A percentile compares a stretch with the other conserved stretches of the same genome.
Evolutionary conservation across 2,797 vertebrate genomes (phyloP).

Genomic region (Enteromius afrohamiltoni): DNA sequence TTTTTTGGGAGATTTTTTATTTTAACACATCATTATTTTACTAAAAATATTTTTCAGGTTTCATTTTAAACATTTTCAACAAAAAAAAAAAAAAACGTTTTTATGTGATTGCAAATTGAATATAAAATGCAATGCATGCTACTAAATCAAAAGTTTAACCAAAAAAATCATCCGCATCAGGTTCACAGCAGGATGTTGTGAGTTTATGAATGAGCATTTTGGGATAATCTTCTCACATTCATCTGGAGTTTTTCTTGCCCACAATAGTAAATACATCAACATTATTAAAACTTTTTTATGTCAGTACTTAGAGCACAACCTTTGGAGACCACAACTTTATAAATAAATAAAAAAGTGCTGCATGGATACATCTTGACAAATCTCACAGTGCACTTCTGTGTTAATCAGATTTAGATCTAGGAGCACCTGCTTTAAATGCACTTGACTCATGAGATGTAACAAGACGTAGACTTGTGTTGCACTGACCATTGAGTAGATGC

Average conservation of each 20-base stretch:
- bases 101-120: background rate
- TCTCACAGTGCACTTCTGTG: background rate
- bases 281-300: background rate
- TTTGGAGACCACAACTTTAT: constrained; percentile 1
- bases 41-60: no score
- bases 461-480: constrained; percentile 2
- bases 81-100: background rate
- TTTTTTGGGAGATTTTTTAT: no score
- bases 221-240: constrained; percentile 1
- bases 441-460: background rate
- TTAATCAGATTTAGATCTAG: constrained; percentile 22
- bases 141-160: background rate
- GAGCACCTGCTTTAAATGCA: background rate
- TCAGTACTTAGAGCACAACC: background rate
- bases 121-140: background rate
- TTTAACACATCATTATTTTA: no score
- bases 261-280: constrained; percentile 12
- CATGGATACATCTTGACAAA: background rate
- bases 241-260: background rate
- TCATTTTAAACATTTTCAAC: background rate
- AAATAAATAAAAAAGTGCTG: background rate
- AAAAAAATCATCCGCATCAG: no score
- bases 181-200: background rate
- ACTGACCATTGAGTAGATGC: background rate
- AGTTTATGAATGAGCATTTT: background rate